Conservation (phyloP, 1,140 invertebrate species). For the Trichomalopsis sarcophagae region DNA sequence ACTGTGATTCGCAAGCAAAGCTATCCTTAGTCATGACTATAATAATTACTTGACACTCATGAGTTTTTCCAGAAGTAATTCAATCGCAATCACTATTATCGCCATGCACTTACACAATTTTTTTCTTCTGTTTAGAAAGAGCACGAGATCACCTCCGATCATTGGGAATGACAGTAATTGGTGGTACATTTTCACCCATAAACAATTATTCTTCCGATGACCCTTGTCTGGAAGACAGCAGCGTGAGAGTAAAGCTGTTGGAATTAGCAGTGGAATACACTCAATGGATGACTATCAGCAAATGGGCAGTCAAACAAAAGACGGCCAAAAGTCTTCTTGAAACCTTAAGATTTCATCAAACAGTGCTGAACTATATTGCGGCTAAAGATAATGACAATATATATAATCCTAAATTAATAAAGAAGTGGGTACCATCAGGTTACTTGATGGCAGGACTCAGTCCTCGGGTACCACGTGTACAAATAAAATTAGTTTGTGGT, state of each 20-base stretch:
- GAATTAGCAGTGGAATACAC: constrained; percentile 84
- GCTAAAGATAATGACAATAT: constrained; percentile 70
- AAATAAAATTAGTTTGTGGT: constrained; percentile 92
- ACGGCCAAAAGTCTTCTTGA: constrained; percentile 87
- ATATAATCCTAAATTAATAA: constrained; percentile 60
- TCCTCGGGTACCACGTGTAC: constrained; percentile 73
- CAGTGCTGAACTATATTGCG: constrained; percentile 81
- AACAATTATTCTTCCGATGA: constrained; percentile 88
- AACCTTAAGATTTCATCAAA: constrained; percentile 89
- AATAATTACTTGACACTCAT: background rate
- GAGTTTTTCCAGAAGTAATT: too few relatives aligned
- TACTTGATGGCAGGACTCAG: too few relatives aligned
- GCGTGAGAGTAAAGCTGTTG: constrained; percentile 89
- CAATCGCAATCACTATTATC: background rate
- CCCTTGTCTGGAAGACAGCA: constrained; percentile 84
- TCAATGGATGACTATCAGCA: constrained; percentile 89
- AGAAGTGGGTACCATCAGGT: background rate
- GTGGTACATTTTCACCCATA: constrained; percentile 94
- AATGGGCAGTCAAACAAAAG: constrained; percentile 90
- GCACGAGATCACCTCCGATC: constrained; percentile 90
- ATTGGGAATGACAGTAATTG: constrained; percentile 86
- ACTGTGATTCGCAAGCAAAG: too few relatives aligned
- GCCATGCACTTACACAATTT: background rate
- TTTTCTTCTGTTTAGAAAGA: constrained; percentile 82
- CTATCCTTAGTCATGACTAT: background rate